A percentile compares a stretch with the other conserved stretches of the same genome.
Conservation (phyloP, 2,888 invertebrate genomes). For the Bhutanitis thaidina region DNA sequence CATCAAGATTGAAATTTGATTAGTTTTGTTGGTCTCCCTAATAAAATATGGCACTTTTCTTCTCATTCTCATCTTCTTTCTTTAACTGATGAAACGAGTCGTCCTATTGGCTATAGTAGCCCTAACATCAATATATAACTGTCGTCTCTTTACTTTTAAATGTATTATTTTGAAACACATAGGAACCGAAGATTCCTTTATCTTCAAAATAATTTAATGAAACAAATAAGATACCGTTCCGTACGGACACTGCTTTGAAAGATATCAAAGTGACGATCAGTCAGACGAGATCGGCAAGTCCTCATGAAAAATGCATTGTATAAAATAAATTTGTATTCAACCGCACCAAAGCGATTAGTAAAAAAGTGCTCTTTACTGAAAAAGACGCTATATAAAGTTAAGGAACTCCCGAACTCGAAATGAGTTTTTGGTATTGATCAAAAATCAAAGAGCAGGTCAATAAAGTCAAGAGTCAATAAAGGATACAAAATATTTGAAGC, state of each 20-base stretch:
- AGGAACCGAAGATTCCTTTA: too few relatives aligned
- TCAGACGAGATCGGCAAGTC: slow-evolving; percentile 13
- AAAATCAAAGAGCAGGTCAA: background rate
- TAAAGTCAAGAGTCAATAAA: background rate
- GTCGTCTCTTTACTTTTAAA: too few relatives aligned
- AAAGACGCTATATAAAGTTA: slow-evolving; percentile 11
- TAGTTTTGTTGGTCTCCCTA: too few relatives aligned
- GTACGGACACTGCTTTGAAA: slow-evolving; percentile 10
- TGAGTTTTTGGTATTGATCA: slow-evolving; percentile 10
- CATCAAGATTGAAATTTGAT: too few relatives aligned
- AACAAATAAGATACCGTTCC: slow-evolving; percentile 6
- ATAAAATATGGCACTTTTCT: too few relatives aligned
- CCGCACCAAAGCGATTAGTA: slow-evolving; percentile 16
- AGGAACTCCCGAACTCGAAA: background rate
- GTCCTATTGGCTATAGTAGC: too few relatives aligned
- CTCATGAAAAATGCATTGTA: slow-evolving; percentile 21
- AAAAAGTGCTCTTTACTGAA: slow-evolving; percentile 8
- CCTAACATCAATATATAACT: too few relatives aligned
- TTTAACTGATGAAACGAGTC: too few relatives aligned
- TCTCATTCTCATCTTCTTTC: too few relatives aligned
- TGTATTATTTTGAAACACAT: too few relatives aligned
- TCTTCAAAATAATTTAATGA: background rate
- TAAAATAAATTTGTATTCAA: slow-evolving; percentile 21
- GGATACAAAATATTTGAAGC: background rate
- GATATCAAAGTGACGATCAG: slow-evolving; percentile 15